Evolutionary conservation across 2,113 vertebrate species (phyloP).

Genomic region (Oncorhynchus gorbuscha): DNA sequence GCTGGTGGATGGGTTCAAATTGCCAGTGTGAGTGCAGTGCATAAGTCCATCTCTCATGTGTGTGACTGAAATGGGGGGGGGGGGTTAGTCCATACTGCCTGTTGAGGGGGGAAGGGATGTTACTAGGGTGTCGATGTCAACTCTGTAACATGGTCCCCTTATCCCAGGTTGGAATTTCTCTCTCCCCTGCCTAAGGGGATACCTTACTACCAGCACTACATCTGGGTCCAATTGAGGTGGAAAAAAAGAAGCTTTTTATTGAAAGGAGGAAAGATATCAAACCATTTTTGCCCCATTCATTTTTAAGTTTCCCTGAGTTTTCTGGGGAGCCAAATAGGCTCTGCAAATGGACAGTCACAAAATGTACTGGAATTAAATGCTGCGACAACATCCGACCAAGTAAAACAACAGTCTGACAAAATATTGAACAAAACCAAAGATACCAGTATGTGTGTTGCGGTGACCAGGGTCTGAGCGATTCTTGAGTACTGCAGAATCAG

Average conservation of each 20-base stretch:
- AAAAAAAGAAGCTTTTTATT: constrained; percentile 68
- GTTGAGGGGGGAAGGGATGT: neutral
- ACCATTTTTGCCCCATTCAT: constrained; percentile 49
- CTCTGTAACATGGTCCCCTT: constrained; percentile 43
- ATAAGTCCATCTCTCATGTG: neutral
- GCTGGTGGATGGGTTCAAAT: constrained; percentile 19
- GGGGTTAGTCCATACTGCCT: neutral
- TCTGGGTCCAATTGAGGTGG: constrained; percentile 84
- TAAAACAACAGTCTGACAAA: constrained; percentile 59
- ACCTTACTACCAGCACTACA: constrained; percentile 68
- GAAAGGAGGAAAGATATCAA: constrained; percentile 78
- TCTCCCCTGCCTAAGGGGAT: constrained; percentile 54
- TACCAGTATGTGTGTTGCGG: constrained; percentile 40
- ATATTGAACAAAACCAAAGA: constrained; percentile 58
- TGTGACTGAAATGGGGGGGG: neutral
- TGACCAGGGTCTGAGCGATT: constrained; percentile 24
- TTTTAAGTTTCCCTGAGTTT: constrained; percentile 33
- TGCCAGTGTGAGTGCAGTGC: neutral
- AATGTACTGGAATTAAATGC: constrained; percentile 53
- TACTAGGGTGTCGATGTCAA: constrained; percentile 30
- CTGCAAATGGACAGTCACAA: constrained; percentile 55
- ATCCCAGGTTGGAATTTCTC: constrained; percentile 57
- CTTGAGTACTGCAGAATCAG: constrained; percentile 19
- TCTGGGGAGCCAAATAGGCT: constrained; percentile 54
- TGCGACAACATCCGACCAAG: constrained; percentile 54